Base-by-base conservation (phyloP, 2,888 invertebrate genomes). In the Hydropsyche betteni region DNA sequence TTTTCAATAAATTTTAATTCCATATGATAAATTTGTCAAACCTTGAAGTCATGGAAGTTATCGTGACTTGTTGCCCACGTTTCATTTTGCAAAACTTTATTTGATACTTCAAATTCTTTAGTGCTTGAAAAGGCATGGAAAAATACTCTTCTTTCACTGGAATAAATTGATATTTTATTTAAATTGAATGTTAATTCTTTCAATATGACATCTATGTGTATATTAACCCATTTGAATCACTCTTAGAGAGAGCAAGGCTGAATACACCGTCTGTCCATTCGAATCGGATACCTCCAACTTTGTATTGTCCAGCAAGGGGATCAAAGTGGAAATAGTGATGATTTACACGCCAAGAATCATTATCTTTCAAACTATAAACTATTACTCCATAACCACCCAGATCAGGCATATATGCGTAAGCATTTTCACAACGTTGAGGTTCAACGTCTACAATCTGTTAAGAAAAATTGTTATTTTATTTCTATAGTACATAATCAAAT, bases 261-360 rank as follows among this genome's bases (percentile, higher is more conserved):
- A 94, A 94, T 0, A 95, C 89, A 0, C 94, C 94, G 82, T 95
- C 94, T 0, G 92, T 93, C 94, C 94, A 95, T 82, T 94, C 94
- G 89, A 94, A 95, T 82, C 92, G 90, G 33, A 93, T 88, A 5
- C 94, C 94, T 61, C 90, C 92, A 12, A 95, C 90, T 80, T 91
- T 92, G 83, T 92, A 93, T 80, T 93, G 90, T 2, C 94, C 94
- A 81, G 90, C 86, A 33, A 94, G 84, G 0, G 95, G 94, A 82
- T 95, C 94, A 80, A 94, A 94, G 84, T 93, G 90, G 90, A 95
- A 95, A 85, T 89, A 94, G 82, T 94, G 93, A 82, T 95, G 94
- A 77, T 91, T 86, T 44, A 94, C 89, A 58, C 94, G 89, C 92
- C 94, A 95, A 0, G 94, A 93, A 76, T 91, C 90, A 81, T 95